Evolutionary conservation across 2,113 vertebrate genomes (phyloP), one percentile per base, ranked within the genome.

Genomic region (Thamnophis sirtalis): DNA sequence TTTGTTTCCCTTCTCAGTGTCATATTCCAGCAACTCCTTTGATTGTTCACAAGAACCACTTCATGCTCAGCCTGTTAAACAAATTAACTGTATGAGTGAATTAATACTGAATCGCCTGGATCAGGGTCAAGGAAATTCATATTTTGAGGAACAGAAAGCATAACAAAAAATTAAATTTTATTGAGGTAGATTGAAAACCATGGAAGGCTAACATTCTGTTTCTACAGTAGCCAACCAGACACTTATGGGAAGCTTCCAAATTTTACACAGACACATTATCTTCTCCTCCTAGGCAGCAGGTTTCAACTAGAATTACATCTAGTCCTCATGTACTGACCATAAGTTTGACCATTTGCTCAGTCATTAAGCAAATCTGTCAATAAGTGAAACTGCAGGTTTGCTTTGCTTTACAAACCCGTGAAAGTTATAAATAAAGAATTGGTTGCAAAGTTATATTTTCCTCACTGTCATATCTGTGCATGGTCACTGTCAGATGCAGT

Each of bases 1-100:
- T 54, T 93, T 55, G 89, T 55, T 88, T 91, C 94, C 38, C 87
- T 94, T 87, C 94, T 90, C 33, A 92, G 91, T 91, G 54, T 68
- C 55, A 91, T 84, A 92, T 92, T 84, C 84, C 89, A 91, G 28
- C 5, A 87, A 10, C 58, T 86, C 13, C 43, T 55, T 13, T 92
- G 22, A 19, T 33, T 89, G 80, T 92, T 60, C 49, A 1, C 26
- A 50, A 26, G n/a, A 84, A 38, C 58, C 48, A 87, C 87, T 93
- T 88, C 51, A 84, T 11, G 33, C 26, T 89, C 15, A 51, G 80
- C 63, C 93, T 91, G 88, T 94, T 89, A 68, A 93, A 91, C 93
- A 50, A 24, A 84, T 53, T 26, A 24, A 60, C 48, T 51, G 54
- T 88, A 21, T 53, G 19, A 51, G 50, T 48, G 84, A 43, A 87